These are phyloP conservation scores for Vandiemenella viatica DNA, from an alignment of 2,888 invertebrate species.

Conservation along the genomic window DNA sequence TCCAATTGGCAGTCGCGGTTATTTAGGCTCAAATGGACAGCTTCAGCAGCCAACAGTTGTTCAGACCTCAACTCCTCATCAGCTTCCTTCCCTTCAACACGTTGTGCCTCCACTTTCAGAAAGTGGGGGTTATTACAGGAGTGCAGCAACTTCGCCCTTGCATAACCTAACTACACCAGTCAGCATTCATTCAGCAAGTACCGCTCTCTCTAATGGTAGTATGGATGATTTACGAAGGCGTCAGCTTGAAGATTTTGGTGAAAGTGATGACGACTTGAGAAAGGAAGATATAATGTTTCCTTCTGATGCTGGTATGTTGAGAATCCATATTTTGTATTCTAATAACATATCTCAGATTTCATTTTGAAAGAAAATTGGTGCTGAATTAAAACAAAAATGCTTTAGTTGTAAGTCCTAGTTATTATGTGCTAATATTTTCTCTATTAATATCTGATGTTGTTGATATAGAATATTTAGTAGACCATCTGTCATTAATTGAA, in stretches of 20 bases:
- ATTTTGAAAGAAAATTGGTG: too few relatives aligned
- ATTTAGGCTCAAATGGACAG: constrained; percentile 6
- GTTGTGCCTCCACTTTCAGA: constrained; percentile 3
- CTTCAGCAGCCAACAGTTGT: constrained; percentile 6
- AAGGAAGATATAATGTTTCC: constrained; percentile 75
- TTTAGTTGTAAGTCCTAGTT: too few relatives aligned
- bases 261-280: constrained; percentile 80
- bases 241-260: constrained; percentile 60
- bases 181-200: constrained; percentile 28
- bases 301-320: constrained; percentile 46
- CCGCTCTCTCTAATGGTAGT: constrained; percentile 46
- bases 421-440: too few relatives aligned
- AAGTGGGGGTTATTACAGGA: constrained; percentile 34
- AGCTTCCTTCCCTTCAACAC: constrained; percentile 26
- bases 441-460: too few relatives aligned
- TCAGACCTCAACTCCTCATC: constrained; percentile 24
- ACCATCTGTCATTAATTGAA: too few relatives aligned
- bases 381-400: too few relatives aligned
- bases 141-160: constrained; percentile 44
- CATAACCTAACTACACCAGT: constrained; percentile 33
- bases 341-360: too few relatives aligned
- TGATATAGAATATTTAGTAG: too few relatives aligned
- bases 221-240: constrained; percentile 32
- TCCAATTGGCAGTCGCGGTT: constrained; percentile 18
- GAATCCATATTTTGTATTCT: constrained; percentile 4